Evolutionary conservation across 2,888 invertebrate species (phyloP), one percentile per base, ranked within the genome.

Genomic region (Drosophila maculinotata): DNA sequence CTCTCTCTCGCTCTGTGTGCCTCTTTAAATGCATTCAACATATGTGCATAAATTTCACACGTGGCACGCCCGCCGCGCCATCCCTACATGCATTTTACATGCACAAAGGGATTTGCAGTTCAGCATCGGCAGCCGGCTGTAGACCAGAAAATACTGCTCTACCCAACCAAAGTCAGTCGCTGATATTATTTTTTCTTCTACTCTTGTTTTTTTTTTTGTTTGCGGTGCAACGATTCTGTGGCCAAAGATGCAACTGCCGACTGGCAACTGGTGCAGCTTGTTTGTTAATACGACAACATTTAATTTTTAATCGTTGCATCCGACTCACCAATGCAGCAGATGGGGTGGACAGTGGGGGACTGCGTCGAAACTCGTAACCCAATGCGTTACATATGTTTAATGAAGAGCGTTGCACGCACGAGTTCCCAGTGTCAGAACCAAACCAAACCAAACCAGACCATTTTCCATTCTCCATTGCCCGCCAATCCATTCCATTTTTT

Each of bases 41-140:
- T 85, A 87, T 85, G 83, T 69, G 83, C 83, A 83, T 87, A 87
- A 85, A 83, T 87, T 87, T 83, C 83, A 86, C 83, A 87, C 83
- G 83, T 83, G 74, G 72, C 76, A 66, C 69, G 69, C 39, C 58
- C 36, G 51, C 44, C 51, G 33, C 42, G 45, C 63, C 78, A 56
- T 41, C 47, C 48, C 72, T 47, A 71, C 66, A 85, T 83, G 79
- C 76, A 83, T 87, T 82, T 87, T 67, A 81, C 76, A 82, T 87
- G 68, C 73, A 73, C 76, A 69, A 66, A 75, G 77, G 78, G 85
- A 77, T 76, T 84, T 80, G 31, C 65, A 68, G 63, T 69, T 56
- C 54, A 65, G 44, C 35, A 54, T 48, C 28, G 17, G 35, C 49
- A 39, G 39, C 10, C 45, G 8, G 17, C 14, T 17, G 33, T 8